These are phyloP conservation scores for Neofelis nebulosa DNA, from an alignment of 2,113 vertebrate genomes.

Conservation along the genomic window DNA sequence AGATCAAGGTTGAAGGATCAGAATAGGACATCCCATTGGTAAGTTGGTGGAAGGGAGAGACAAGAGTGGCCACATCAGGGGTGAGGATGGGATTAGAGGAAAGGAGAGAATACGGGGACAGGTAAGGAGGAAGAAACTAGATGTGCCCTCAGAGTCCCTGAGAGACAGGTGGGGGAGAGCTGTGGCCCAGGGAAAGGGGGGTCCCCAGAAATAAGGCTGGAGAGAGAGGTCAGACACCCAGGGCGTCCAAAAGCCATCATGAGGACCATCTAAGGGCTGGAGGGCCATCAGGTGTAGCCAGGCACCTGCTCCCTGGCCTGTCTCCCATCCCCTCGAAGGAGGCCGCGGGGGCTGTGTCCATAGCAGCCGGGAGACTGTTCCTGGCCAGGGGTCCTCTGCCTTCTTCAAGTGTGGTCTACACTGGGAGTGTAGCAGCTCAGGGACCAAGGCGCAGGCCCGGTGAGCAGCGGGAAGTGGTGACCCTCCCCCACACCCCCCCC, in stretches of 20 bases:
- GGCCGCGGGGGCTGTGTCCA: too few relatives aligned
- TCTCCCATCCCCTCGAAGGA: neutral
- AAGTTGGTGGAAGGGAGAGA: neutral
- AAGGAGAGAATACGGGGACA: neutral
- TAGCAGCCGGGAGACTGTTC: neutral
- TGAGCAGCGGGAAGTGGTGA: neutral
- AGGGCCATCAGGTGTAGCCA: rapidly evolving
- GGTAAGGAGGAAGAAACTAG: neutral
- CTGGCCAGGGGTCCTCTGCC: neutral
- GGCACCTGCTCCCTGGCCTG: too few relatives aligned
- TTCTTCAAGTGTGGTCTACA: neutral
- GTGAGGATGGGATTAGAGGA: neutral
- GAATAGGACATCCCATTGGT: neutral
- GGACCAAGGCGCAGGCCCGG: neutral
- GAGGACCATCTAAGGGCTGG: neutral
- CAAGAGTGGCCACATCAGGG: neutral
- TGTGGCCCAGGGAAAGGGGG: neutral
- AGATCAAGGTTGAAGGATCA: neutral
- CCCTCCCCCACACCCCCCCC: too few relatives aligned
- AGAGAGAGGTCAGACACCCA: neutral
- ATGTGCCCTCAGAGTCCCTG: neutral
- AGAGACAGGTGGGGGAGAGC: neutral
- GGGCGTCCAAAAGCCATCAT: neutral
- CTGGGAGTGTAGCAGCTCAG: neutral
- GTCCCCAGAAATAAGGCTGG: neutral